Conservation (phyloP, 1,140 invertebrate species). For the Leucophenga varia region DNA sequence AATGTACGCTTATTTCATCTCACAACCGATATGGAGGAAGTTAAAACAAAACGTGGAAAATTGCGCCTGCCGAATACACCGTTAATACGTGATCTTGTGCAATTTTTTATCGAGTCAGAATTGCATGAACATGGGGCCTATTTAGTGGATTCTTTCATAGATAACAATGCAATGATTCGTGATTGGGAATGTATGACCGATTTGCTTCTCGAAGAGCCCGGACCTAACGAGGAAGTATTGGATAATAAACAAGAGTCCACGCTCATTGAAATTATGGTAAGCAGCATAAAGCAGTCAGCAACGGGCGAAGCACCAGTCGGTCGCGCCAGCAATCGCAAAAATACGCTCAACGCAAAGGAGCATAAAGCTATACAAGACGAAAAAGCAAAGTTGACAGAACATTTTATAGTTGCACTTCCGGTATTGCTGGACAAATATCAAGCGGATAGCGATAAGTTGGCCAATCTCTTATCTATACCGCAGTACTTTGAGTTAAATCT, state of each 20-base stretch:
- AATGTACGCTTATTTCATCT: conserved; percentile 91
- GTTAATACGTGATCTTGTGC: conserved; percentile 92
- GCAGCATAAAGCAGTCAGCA: conserved; percentile 95
- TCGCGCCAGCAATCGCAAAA: conserved; percentile 75
- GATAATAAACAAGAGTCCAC: conserved; percentile 91
- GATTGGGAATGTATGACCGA: conserved; percentile 99
- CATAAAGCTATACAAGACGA: conserved; percentile 86
- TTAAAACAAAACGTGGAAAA: conserved; percentile 85
- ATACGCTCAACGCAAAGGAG: conserved; percentile 70
- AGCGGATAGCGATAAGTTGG: conserved; percentile 94
- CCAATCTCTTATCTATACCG: conserved; percentile 90
- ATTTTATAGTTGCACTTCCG: conserved; percentile 92
- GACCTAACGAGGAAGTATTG: conserved; percentile 84
- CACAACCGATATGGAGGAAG: conserved; percentile 67
- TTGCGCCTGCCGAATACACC: conserved; percentile 88
- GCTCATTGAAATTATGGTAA: conserved; percentile 98
- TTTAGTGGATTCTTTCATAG: conserved; percentile 98
- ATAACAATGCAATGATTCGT: conserved; percentile 98
- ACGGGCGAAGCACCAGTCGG: conserved; percentile 97
- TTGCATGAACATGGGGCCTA: conserved; percentile 95
- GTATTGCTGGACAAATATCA: conserved; percentile 90
- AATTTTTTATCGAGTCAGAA: conserved; percentile 99
- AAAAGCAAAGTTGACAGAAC: conserved; percentile 87
- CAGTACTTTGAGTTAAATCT: conserved; percentile 97
- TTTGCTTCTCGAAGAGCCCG: conserved; percentile 90